A percentile compares a stretch with the other conserved stretches of the same genome.
Evolutionary conservation across 1,140 invertebrate genomes (phyloP).

Genomic region (Zaprionus capensis): DNA sequence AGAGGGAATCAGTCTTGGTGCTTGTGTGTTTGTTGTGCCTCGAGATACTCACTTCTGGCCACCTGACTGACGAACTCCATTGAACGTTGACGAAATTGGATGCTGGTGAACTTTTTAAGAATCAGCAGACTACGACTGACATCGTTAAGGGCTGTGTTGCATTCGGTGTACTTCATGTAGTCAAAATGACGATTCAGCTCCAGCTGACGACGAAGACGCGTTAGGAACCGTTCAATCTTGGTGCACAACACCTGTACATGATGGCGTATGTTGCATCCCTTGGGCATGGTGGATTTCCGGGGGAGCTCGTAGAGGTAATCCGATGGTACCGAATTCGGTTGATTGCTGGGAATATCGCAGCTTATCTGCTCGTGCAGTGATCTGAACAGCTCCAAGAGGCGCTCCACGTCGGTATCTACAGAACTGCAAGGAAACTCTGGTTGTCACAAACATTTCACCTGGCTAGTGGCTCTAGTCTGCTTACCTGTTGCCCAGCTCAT

Average conservation of each 20-base stretch:
- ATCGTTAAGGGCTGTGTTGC: constrained; percentile 47
- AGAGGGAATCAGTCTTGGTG: background rate
- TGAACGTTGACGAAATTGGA: constrained; percentile 63
- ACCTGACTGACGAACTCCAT: constrained; percentile 32
- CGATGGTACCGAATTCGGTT: constrained; percentile 42
- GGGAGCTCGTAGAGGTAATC: constrained; percentile 48
- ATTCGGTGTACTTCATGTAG: constrained; percentile 60
- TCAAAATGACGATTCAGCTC: constrained; percentile 61
- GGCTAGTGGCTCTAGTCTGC: background rate
- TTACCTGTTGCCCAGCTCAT: constrained; percentile 3
- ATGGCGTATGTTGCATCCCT: constrained; percentile 58
- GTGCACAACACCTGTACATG: constrained; percentile 64
- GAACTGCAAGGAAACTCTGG: constrained; percentile 17
- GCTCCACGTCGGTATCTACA: constrained; percentile 42
- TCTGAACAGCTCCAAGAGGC: constrained; percentile 59
- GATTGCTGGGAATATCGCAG: constrained; percentile 37
- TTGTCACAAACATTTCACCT: background rate
- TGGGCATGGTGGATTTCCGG: constrained; percentile 48
- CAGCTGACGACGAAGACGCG: constrained; percentile 41
- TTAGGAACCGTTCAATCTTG: constrained; percentile 60
- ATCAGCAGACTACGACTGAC: constrained; percentile 5
- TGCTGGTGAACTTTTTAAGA: constrained; percentile 29
- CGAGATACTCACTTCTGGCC: constrained; percentile 30
- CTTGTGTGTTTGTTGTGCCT: background rate
- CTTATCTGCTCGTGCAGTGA: constrained; percentile 60